Conservation (phyloP, 2,888 invertebrate species). For the Tanytarsus gracilentus region DNA sequence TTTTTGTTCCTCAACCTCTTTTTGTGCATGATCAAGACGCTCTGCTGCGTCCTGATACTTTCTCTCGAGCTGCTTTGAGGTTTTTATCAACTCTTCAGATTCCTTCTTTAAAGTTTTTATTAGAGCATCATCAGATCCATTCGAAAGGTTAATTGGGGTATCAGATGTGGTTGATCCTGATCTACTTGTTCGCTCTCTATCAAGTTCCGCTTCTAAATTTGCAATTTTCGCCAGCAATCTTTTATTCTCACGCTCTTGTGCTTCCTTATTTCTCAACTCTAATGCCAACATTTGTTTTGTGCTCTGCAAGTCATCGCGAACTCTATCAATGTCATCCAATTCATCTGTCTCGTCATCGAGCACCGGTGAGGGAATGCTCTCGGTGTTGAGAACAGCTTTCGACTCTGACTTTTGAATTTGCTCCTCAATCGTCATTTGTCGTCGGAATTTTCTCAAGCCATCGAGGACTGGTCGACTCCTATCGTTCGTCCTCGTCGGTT, state of each 20-base stretch:
- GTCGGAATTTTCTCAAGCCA: constrained; percentile 75
- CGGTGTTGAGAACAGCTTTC: constrained; percentile 50
- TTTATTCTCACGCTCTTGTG: constrained; percentile 76
- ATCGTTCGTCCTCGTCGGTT: constrained; percentile 71
- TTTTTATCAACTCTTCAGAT: constrained; percentile 65
- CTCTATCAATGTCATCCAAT: constrained; percentile 83
- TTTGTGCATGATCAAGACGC: constrained; percentile 62
- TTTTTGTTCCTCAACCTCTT: constrained; percentile 71
- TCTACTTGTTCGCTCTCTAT: constrained; percentile 53
- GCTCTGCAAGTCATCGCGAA: constrained; percentile 82
- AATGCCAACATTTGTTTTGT: constrained; percentile 84
- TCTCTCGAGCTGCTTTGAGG: constrained; percentile 70
- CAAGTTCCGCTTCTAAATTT: constrained; percentile 72
- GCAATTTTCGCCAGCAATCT: constrained; percentile 67
- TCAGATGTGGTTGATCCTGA: constrained; percentile 36
- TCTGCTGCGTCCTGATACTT: constrained; percentile 68
- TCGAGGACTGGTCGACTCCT: constrained; percentile 75
- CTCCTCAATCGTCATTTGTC: constrained; percentile 85
- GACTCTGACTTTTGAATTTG: constrained; percentile 77
- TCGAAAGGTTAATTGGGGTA: constrained; percentile 31
- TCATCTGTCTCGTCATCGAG: constrained; percentile 70
- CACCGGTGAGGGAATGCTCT: constrained; percentile 36
- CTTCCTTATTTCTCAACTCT: constrained; percentile 77
- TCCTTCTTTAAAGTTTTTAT: constrained; percentile 62
- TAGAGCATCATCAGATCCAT: constrained; percentile 51